Evolutionary conservation across 2,113 vertebrate species (phyloP).

Genomic region (Megaceryle maxima): DNA sequence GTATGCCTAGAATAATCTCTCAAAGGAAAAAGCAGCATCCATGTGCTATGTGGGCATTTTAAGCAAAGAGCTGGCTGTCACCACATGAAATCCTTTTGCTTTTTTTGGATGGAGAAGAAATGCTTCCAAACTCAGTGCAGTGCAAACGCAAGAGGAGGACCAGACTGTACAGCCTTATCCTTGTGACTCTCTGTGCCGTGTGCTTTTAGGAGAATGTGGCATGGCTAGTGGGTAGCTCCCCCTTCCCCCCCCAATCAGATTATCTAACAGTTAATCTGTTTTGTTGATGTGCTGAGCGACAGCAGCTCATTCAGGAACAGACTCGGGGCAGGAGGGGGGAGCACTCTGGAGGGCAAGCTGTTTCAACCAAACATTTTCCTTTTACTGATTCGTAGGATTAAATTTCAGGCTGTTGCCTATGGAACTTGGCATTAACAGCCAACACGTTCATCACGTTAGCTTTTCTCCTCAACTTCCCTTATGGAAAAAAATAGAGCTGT

Average conservation of each 20-base stretch:
- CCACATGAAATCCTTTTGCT: not conserved
- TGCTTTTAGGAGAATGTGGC: constrained; percentile 13
- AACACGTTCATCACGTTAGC: not conserved
- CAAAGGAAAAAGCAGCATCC: not conserved
- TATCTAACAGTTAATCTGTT: constrained; percentile 58
- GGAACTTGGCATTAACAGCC: not conserved
- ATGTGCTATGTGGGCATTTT: not conserved
- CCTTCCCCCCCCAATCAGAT: not conserved
- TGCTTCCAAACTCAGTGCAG: not conserved
- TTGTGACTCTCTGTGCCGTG: not conserved
- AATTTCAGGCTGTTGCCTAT: constrained; percentile 31
- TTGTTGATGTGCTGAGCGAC: not conserved
- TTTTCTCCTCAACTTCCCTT: not conserved
- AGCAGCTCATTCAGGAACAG: constrained; percentile 31
- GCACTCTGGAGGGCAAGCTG: not conserved
- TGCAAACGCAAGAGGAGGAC: not conserved
- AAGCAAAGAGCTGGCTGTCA: not conserved
- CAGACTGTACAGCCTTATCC: not conserved
- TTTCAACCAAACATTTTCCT: constrained; percentile 28
- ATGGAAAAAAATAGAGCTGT: not conserved
- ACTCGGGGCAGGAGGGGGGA: not conserved
- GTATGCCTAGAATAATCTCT: not conserved
- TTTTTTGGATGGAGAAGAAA: not conserved
- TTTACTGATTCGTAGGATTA: constrained; percentile 17
- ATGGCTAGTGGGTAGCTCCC: not conserved